Evolutionary conservation across 2,113 vertebrate species (phyloP).

Genomic region (Ifrita kowaldi): DNA sequence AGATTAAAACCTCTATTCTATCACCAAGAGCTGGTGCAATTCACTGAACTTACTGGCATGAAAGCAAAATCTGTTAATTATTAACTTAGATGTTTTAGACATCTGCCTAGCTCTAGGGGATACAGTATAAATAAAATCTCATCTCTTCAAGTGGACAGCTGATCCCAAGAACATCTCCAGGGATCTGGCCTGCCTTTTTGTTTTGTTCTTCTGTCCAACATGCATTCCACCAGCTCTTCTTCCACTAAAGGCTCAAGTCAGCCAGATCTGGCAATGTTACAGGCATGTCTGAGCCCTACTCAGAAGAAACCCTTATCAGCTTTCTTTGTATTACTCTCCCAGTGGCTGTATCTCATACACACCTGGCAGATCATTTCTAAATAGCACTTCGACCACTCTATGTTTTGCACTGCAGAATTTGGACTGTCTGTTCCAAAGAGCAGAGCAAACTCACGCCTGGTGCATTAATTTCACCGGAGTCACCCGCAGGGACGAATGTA

Average conservation of each 20-base stretch:
- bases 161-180: constrained; percentile 21
- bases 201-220: constrained; percentile 2
- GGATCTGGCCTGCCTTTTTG: neutral
- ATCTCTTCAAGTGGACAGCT: neutral
- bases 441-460: neutral
- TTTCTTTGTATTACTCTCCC: neutral
- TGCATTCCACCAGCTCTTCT: neutral
- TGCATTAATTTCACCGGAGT: neutral
- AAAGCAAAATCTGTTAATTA: constrained; percentile 26
- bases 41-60: neutral
- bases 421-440: neutral
- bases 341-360: neutral
- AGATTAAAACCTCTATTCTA: neutral
- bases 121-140: constrained; percentile 27
- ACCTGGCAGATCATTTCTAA: neutral
- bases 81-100: constrained; percentile 28
- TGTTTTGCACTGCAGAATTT: neutral
- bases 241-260: neutral
- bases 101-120: constrained; percentile 2
- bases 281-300: neutral
- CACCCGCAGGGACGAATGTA: neutral
- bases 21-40: neutral
- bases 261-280: neutral
- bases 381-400: neutral
- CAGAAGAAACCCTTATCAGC: neutral